A percentile compares a stretch with the other conserved stretches of the same genome.
Evolutionary conservation across 1,140 invertebrate genomes (phyloP).

Genomic region (Belonocnema kinseyi): DNA sequence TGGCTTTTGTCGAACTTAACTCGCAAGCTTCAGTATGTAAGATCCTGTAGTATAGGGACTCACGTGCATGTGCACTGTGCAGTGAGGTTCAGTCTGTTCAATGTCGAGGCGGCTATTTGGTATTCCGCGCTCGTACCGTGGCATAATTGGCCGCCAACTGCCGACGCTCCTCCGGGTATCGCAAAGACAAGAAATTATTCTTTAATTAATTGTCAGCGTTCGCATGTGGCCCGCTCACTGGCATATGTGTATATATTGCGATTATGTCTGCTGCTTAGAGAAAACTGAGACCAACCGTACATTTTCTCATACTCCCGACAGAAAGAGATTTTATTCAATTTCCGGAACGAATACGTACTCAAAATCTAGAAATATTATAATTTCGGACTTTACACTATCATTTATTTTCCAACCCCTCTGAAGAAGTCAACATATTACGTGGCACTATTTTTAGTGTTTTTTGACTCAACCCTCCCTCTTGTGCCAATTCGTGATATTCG

Average conservation of each 20-base stretch:
- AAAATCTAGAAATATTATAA: too few species aligned
- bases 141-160: constrained; percentile 75
- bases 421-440: too few species aligned
- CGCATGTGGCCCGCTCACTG: constrained; percentile 54
- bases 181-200: constrained; percentile 76
- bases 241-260: not conserved
- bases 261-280: constrained; percentile 7
- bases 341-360: too few species aligned
- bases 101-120: constrained; percentile 63
- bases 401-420: too few species aligned
- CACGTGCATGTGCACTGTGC: constrained; percentile 41
- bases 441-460: too few species aligned
- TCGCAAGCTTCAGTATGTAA: constrained; percentile 29
- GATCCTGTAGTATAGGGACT: constrained; percentile 25
- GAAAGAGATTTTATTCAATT: not conserved
- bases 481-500: too few species aligned
- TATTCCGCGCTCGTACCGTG: constrained; percentile 71
- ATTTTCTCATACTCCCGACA: not conserved
- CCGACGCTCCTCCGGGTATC: constrained; percentile 68
- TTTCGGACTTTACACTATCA: too few species aligned
- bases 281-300: not conserved
- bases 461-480: too few species aligned
- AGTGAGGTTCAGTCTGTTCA: constrained; percentile 42
- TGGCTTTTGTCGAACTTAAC: constrained; percentile 55
- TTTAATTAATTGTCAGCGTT: constrained; percentile 76